A percentile compares a stretch with the other conserved stretches of the same genome.
Conservation (phyloP, 2,113 vertebrate species). For the Terrapene triunguis region DNA sequence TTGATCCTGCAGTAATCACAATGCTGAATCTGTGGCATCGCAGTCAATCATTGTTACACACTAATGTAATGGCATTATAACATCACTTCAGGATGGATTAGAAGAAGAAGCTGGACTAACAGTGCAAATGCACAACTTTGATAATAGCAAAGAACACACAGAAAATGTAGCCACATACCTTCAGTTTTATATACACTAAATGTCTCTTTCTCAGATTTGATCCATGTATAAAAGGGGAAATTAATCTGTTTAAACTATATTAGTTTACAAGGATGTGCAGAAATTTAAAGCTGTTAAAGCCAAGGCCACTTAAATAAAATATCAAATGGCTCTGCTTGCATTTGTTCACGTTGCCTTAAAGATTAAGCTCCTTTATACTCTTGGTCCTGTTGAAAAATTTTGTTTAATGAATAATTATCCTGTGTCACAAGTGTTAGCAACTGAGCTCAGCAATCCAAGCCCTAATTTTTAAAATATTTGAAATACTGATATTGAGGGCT, state of each 20-base stretch:
- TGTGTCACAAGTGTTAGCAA: neutral
- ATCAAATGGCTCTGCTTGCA: neutral
- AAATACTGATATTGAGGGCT: constrained; percentile 38
- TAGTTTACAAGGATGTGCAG: neutral
- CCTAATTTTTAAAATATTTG: constrained; percentile 66
- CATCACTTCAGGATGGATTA: neutral
- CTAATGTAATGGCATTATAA: neutral
- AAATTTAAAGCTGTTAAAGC: neutral
- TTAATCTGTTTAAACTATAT: neutral
- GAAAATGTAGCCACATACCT: neutral
- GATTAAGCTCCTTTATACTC: neutral
- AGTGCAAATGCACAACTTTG: neutral
- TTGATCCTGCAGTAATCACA: neutral
- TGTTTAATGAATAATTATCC: neutral
- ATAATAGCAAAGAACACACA: neutral
- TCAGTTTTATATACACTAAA: neutral
- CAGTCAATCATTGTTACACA: neutral
- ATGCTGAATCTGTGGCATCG: neutral
- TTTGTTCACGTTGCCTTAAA: neutral
- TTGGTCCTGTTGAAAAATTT: constrained; percentile 24
- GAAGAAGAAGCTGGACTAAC: neutral
- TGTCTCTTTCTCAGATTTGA: neutral
- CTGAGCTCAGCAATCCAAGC: constrained; percentile 5
- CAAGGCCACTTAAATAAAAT: neutral
- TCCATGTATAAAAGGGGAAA: neutral